phyloP scores from a whole-genome alignment of 2,113 vertebrate species.

The Thinocorus orbignyianus region DNA sequence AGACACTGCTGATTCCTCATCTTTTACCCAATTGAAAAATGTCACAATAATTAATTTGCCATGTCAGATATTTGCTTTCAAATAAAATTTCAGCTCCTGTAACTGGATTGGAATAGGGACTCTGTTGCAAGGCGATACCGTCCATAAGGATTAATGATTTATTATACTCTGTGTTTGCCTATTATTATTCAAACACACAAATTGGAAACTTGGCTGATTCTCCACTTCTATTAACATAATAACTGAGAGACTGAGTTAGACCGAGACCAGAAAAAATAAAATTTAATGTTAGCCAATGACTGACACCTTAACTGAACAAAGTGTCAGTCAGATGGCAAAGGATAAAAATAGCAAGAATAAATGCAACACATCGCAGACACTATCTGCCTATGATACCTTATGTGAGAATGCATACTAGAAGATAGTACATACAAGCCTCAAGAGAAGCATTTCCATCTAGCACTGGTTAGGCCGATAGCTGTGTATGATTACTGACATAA shows the following conservation, averaged over 20 bases:
- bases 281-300: not conserved
- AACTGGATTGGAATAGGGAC: not conserved
- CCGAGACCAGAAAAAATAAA: not conserved
- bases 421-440: not conserved
- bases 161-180: not conserved
- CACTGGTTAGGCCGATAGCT: not conserved
- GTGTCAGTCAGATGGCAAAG: not conserved
- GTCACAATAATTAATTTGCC: conserved; percentile 69
- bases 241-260: not conserved
- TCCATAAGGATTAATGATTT: conserved; percentile 1
- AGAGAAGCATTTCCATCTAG: not conserved
- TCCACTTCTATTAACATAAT: conserved; percentile 7
- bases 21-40: conserved; percentile 55
- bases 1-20: conserved; percentile 55
- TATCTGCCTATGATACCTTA: not conserved
- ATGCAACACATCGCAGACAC: not conserved
- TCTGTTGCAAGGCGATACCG: not conserved
- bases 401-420: not conserved
- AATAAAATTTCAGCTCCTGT: conserved; percentile 43
- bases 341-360: conserved; percentile 30
- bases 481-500: not conserved
- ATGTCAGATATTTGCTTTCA: conserved; percentile 51
- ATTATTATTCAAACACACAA: conserved; percentile 12
- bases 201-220: not conserved
- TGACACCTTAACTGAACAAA: not conserved